These are phyloP conservation scores for Clarias batrachus DNA, from an alignment of 2,113 vertebrate species.

Conservation along the genomic window DNA sequence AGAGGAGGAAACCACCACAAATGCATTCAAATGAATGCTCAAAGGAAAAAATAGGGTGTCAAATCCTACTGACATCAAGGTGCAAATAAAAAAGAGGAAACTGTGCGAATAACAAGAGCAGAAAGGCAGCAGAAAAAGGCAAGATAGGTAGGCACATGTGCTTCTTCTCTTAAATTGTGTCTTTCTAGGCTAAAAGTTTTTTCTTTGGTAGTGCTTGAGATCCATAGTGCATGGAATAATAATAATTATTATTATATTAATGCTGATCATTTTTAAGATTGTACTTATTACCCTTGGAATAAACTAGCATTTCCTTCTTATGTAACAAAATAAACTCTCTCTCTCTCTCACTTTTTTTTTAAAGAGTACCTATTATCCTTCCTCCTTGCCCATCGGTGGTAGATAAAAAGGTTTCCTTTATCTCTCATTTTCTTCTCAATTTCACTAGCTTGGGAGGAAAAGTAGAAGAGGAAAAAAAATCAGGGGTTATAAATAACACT, in stretches of 20 bases:
- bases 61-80: slow-evolving; percentile 65
- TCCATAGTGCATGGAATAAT: neutral
- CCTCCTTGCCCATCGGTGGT: slow-evolving; percentile 50
- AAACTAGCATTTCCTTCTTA: neutral
- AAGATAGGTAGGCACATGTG: neutral
- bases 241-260: neutral
- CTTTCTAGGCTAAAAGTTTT: neutral
- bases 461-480: slow-evolving; percentile 37
- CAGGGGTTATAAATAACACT: slow-evolving; percentile 70
- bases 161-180: neutral
- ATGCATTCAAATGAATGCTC: slow-evolving; percentile 81
- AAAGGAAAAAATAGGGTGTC: slow-evolving; percentile 65
- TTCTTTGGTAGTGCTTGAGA: neutral
- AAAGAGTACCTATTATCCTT: neutral
- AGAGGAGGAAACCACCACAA: slow-evolving; percentile 64
- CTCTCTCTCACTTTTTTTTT: neutral
- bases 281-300: neutral
- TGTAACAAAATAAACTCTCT: neutral
- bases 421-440: slow-evolving; percentile 55
- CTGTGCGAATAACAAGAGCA: slow-evolving; percentile 47
- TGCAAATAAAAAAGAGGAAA: slow-evolving; percentile 62
- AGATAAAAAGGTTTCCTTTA: slow-evolving; percentile 58
- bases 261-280: neutral
- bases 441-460: slow-evolving; percentile 50
- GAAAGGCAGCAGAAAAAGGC: neutral